Evolutionary conservation across 1,140 invertebrate genomes (phyloP), one percentile per base, ranked within the genome.

Genomic region (Caenorhabditis brenneri): DNA sequence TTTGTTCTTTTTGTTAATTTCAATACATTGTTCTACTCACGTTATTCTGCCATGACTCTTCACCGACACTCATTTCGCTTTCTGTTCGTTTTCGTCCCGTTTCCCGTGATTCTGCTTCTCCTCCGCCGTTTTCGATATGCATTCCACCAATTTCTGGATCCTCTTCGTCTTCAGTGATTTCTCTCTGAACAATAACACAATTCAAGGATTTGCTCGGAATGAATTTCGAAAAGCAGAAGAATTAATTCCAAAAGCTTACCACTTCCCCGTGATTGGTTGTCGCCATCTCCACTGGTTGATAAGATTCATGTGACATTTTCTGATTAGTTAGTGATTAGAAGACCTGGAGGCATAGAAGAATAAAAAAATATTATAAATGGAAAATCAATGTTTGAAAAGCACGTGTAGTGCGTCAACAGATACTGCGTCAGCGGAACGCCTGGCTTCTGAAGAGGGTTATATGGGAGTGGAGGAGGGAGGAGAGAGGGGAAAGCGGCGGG

Each of bases 11-110:
- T n/a, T n/a, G n/a, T n/a, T n/a, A n/a, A n/a, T n/a, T n/a, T n/a
- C n/a, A n/a, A n/a, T n/a, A n/a, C n/a, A n/a, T n/a, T n/a, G n/a
- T 58, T 24, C 4, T 24, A 6, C 58, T 65, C 19, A 65, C 58
- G 46, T 42, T 74, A 74, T 74, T 42, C n/a, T 74, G 65, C 65
- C 65, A 74, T 19, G 65, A 74, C n/a, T 74, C 65, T 27, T 33
- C 42, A 42, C 36, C 42, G 10, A 74, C 65, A 24, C 65, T 74
- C 3, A 36, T 42, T 24, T 33, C 12, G 12, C 65, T 74, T 42
- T 74, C 33, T 42, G 65, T 74, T 74, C 65, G 42, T 24, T 42
- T 16, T 24, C 65, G n/a, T 27, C 65, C 22, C n/a, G 19, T 24
- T 24, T 39, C 36, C 4, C 19, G n/a, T 2, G 33, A 42, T 42